Conservation (phyloP, 92 coral and sea anemone species). For the Zoanthus gigantus region DNA sequence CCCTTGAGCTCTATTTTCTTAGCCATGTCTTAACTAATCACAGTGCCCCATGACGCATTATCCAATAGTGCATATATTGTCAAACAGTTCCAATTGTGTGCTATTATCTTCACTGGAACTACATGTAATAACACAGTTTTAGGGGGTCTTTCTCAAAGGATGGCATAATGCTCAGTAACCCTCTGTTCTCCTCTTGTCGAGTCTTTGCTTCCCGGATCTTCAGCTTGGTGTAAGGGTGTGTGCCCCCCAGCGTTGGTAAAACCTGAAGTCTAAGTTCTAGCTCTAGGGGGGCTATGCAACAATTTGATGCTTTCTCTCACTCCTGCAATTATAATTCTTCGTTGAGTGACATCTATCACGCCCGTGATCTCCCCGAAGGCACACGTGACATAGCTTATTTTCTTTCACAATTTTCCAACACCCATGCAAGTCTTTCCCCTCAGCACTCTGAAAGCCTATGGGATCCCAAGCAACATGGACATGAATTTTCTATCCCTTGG, state of each 20-base stretch:
- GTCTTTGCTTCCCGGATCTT: background rate
- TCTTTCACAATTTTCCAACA: too few relatives aligned
- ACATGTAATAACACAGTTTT: conserved; percentile 60
- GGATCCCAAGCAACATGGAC: conserved; percentile 44
- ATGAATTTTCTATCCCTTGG: background rate
- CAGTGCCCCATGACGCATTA: conserved; percentile 64
- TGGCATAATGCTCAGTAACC: conserved; percentile 41
- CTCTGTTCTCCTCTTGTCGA: conserved; percentile 22
- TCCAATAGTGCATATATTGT: conserved; percentile 62
- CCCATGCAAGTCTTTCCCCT: conserved; percentile 12
- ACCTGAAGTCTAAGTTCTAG: background rate
- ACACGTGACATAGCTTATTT: too few relatives aligned
- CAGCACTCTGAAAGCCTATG: conserved; percentile 41
- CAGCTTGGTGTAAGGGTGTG: background rate
- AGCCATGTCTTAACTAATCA: conserved; percentile 56
- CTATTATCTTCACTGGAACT: conserved; percentile 50
- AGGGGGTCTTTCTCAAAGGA: conserved; percentile 8
- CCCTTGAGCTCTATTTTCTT: conserved; percentile 46
- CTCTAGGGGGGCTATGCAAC: conserved; percentile 40
- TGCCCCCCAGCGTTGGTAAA: conserved; percentile 15
- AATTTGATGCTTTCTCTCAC: conserved; percentile 52
- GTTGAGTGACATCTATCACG: conserved; percentile 30
- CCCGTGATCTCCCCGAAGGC: background rate
- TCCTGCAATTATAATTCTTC: conserved; percentile 39
- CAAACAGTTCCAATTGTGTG: conserved; percentile 10